Conservation (phyloP, 2,113 vertebrate genomes). For the Prochilodus magdalenae region DNA sequence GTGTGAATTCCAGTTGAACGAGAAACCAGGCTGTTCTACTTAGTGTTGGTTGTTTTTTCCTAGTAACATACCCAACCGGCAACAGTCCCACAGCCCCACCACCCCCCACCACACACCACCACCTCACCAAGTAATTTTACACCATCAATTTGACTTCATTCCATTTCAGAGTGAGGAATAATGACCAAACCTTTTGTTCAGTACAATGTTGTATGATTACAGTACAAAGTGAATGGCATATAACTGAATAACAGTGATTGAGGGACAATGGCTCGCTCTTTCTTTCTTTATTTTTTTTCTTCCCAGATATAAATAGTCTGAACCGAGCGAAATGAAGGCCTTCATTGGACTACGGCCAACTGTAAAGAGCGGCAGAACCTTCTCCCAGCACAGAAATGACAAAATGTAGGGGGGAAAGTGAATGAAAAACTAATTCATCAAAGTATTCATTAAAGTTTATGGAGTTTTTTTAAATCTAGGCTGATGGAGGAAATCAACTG, state of each 20-base stretch:
- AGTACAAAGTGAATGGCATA: background rate
- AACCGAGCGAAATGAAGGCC: background rate
- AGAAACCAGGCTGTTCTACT: background rate
- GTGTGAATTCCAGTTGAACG: no score
- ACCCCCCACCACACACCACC: no score
- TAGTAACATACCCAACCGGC: background rate
- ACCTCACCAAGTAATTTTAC: conserved; percentile 5
- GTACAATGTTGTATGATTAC: conserved; percentile 18
- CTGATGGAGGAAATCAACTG: background rate
- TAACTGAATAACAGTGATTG: conserved; percentile 26
- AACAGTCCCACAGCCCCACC: no score
- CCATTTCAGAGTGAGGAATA: background rate
- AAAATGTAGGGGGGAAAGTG: background rate
- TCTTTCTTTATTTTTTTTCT: background rate
- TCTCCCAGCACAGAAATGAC: background rate
- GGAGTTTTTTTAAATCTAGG: background rate
- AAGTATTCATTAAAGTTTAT: background rate
- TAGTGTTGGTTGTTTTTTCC: background rate
- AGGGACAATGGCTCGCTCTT: background rate
- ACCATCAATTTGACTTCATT: conserved; percentile 11
- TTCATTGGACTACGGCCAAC: background rate
- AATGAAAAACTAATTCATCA: background rate
- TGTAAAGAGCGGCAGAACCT: background rate
- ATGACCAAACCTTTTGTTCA: conserved; percentile 14
- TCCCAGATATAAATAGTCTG: background rate